Base-by-base conservation (phyloP, 2,113 vertebrate genomes). In the Sporophila hypoxantha region DNA sequence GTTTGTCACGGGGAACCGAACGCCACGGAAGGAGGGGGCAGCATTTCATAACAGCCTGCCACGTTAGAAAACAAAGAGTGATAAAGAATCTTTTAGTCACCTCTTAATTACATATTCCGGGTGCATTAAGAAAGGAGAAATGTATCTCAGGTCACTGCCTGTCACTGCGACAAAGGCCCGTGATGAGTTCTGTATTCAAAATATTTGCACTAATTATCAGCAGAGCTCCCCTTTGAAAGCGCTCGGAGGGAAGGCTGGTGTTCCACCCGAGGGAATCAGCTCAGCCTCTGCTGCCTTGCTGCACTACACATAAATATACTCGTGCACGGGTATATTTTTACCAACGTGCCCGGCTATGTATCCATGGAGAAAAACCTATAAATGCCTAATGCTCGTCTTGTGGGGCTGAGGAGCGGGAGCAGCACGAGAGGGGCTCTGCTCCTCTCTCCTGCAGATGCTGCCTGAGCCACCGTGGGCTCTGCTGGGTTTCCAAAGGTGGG, bases 301-400 rank as follows among this genome's bases (percentile, higher is more conserved):
- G 82, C 87, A 14, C 91, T 64, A 46, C 90, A 89, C 82, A 95
- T 14, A 95, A 94, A 95, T 89, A 92, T 79, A 93, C 87, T 92
- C 2, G 47, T 87, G 91, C 53, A 52, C n/a, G 30, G 19, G 93
- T 73, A 2, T 93, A 94, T 95, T 94, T 92, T 93, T 94, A 95
- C 91, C 94, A 82, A 64, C 49, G 53, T 89, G 94, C 91, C 91
- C 36, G 6, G 47, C 4, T 60, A 55, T n/a, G 93, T 94, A 93
- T 95, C 94, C 94, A 93, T 93, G 94, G 93, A 95, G 94, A 95
- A 92, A 74, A 93, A 14, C 85, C 94, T 94, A 92, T 92, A 94
- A 95, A 92, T 89, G 93, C 82, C 85, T 89, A 82, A 76, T 85
- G 3, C 76, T 71, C n/a, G 1, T 49, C 86, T 42, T 46, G 74